Conservation (phyloP, 2,113 vertebrate species). For the Tricholaema leucomelas region DNA sequence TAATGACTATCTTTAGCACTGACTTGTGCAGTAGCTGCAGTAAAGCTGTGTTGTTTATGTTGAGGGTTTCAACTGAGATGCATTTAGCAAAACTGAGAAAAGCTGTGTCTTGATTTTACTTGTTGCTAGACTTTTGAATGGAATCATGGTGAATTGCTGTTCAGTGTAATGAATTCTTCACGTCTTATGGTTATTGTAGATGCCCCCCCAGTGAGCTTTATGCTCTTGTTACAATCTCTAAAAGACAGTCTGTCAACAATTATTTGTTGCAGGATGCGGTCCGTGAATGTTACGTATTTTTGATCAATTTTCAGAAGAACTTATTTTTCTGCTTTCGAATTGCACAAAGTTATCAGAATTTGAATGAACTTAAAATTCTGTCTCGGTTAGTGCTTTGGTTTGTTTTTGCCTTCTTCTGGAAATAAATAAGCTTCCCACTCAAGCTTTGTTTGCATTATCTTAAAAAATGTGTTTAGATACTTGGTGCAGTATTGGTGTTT, state of each 20-base stretch:
- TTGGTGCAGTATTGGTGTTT: neutral
- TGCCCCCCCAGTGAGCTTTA: neutral
- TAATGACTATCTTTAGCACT: neutral
- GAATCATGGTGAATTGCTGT: neutral
- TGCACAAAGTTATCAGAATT: neutral
- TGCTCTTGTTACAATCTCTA: neutral
- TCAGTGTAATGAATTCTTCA: neutral
- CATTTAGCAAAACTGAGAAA: neutral
- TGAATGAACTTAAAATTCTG: neutral
- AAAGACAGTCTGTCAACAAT: neutral
- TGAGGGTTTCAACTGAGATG: neutral
- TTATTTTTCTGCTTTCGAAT: neutral
- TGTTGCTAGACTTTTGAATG: neutral
- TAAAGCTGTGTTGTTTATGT: neutral
- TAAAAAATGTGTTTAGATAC: neutral
- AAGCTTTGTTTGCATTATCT: neutral
- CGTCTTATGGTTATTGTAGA: no score
- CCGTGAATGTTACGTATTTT: neutral
- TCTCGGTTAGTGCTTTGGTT: neutral
- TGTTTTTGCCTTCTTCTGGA: neutral
- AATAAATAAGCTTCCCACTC: neutral
- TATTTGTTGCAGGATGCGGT: neutral
- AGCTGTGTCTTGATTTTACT: neutral
- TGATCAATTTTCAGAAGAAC: neutral
- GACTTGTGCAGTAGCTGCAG: neutral